Evolutionary conservation across 2,113 vertebrate species (phyloP).

Genomic region (Cairina moschata): DNA sequence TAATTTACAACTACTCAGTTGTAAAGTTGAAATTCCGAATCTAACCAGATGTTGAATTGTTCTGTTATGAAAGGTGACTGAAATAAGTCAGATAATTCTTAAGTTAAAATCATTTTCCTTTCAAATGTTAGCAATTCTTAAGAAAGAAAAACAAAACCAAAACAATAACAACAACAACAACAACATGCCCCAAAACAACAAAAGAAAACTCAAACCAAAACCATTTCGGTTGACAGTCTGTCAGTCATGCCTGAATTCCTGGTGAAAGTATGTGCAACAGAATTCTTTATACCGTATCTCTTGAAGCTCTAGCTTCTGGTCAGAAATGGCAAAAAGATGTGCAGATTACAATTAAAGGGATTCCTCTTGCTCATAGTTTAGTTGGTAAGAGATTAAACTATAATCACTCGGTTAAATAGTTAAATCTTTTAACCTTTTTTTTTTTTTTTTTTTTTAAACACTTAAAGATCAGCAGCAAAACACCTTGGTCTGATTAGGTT

Average conservation of each 20-base stretch:
- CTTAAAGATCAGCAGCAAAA: background rate
- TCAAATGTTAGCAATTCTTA: background rate
- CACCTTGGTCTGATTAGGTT: background rate
- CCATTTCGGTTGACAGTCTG: background rate
- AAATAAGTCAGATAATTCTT: background rate
- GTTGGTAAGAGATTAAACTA: background rate
- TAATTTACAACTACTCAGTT: background rate
- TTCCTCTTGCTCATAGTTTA: slow-evolving; percentile 1
- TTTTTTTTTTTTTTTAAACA: background rate
- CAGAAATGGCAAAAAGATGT: slow-evolving; percentile 26
- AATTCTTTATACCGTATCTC: background rate
- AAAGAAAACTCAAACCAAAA: background rate
- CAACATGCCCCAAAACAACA: no score
- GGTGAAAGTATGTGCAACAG: background rate
- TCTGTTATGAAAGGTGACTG: background rate
- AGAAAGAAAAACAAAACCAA: background rate
- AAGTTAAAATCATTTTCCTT: background rate
- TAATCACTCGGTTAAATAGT: background rate
- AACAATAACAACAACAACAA: background rate
- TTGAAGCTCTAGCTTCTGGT: slow-evolving; percentile 26
- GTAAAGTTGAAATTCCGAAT: background rate
- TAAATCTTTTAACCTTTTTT: background rate
- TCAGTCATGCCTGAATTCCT: slow-evolving; percentile 40
- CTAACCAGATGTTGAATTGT: background rate
- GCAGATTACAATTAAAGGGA: slow-evolving; percentile 26